Evolutionary conservation across 2,888 invertebrate species (phyloP), one percentile per base, ranked within the genome.

Genomic region (Melinaea marsaeus): DNA sequence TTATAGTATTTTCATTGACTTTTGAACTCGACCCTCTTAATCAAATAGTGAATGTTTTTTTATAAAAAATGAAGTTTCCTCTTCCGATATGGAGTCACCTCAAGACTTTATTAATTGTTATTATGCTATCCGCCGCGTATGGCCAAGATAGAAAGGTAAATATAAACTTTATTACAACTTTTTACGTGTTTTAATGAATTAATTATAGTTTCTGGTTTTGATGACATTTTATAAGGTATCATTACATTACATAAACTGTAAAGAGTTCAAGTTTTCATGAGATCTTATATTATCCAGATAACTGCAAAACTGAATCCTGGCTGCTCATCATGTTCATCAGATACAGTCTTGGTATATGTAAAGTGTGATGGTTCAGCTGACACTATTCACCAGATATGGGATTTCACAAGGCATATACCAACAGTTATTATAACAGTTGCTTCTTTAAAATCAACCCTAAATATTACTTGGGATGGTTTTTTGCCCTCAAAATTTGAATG

Each of bases 341-440:
- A 77, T 55, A 72, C 80, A 1, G 90, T 89, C 2, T 76, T 93
- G 0, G 72, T 92, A 3, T 92, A 94, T 73, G 81, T 93, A 7
- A 81, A 84, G 74, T 93, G 94, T 0, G 89, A 86, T 33, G 93
- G 94, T 0, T 65, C 79, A 1, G 80, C 89, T 56, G 94, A 95
- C 77, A 91, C 91, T 0, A 77, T 94, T 0, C 94, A 95, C 75
- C 94, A 94, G 75, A 70, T 95, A 57, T 94, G 94, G 93, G 94
- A 94, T 79, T 94, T 94, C 71, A 89, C 92, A 3, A 62, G 73
- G 34, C 90, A 92, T 3, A 84, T 90, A 54, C 94, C 94, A 0
- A 91, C 93, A 0, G 74, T 94, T 35, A 79, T 94, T 13, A 80
- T 93, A 42, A 90, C 92, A 0, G 76, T 93, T 0, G 92, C 93